Evolutionary conservation across 2,888 invertebrate species (phyloP), one percentile per base, ranked within the genome.

Genomic region (Diarsia rubi): DNA sequence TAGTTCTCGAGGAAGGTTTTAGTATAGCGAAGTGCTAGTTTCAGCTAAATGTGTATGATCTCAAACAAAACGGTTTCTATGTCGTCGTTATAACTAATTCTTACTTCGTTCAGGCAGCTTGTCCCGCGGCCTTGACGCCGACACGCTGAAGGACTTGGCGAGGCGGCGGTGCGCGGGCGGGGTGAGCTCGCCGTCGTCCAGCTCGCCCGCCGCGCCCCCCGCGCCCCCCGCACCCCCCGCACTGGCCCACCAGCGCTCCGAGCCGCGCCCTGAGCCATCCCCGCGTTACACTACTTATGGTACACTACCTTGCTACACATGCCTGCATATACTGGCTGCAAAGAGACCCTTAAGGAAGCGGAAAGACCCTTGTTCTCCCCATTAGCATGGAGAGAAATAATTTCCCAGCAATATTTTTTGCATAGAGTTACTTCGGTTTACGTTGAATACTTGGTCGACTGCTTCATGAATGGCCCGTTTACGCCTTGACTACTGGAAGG

Each of bases 101-200:
- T 90, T 94, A 96, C 96, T 94, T 92, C 91, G 93, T 65, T 95
- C 96, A 2, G 88, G 85, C 78, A 89, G 87, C 83, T 92, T 93
- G 83, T 93, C 93, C 4, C 88, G 77, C 64, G 90, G 88, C 71
- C 92, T 90, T 79, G 93, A 92, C 88, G 98, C 97, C 90, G 98
- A 98, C 91, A 98, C 98, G 97, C 98, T 98, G 97, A 99, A 98
- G 95, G 98, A 98, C 97, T 99, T 99, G 91, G 98, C 98, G 94
- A 98, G 97, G 91, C 98, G 98, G 91, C 99, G 97, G 95, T 98
- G 98, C 88, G 98, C 97, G 88, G 98, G 98, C 90, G 98, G 98
- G 89, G 98, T 98, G 84, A 98, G 97, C 90, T 97, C 97, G 85
- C 97, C 97, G 87, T 97, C 96, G 75, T 91, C 94, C 81, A 71